These are phyloP conservation scores for Syrphus vitripennis DNA, from an alignment of 2,888 invertebrate genomes.

Conservation along the genomic window DNA sequence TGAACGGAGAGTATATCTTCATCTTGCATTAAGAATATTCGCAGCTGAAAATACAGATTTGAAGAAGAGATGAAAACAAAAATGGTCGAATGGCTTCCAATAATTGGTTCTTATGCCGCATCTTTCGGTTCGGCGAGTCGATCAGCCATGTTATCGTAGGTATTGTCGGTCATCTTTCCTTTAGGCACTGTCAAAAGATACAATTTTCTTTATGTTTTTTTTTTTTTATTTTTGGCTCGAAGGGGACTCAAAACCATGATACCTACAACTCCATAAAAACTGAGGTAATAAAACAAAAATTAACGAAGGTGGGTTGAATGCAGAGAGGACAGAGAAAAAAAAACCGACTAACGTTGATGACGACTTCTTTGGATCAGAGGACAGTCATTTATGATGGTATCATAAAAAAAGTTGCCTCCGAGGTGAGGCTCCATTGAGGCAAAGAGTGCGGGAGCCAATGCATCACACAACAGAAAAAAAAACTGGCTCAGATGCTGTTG, in stretches of 20 bases:
- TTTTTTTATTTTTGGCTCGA: constrained; percentile 18
- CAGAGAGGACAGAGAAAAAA: neutral
- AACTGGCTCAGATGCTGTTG: constrained; percentile 48
- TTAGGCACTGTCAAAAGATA: constrained; percentile 35
- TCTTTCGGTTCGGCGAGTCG: constrained; percentile 23
- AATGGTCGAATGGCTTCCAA: constrained; percentile 52
- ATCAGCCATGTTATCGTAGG: constrained; percentile 62
- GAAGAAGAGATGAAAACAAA: constrained; percentile 14
- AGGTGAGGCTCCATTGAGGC: constrained; percentile 64
- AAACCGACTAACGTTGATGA: constrained; percentile 17
- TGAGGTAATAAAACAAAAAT: constrained; percentile 41
- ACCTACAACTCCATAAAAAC: constrained; percentile 57
- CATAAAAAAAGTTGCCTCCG: constrained; percentile 60
- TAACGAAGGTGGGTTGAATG: constrained; percentile 27
- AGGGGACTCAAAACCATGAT: constrained; percentile 12
- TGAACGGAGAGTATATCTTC: neutral
- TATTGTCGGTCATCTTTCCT: constrained; percentile 55
- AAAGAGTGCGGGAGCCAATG: constrained; percentile 54
- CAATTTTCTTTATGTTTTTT: constrained; percentile 14
- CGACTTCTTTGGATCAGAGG: constrained; percentile 41
- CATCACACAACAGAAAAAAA: constrained; percentile 23
- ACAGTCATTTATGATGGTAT: constrained; percentile 64
- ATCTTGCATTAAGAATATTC: constrained; percentile 12
- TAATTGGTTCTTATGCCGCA: constrained; percentile 57
- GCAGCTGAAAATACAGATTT: neutral